phyloP scores from a whole-genome alignment of 1,140 invertebrate genomes.

The Calliopsis andreniformis region DNA sequence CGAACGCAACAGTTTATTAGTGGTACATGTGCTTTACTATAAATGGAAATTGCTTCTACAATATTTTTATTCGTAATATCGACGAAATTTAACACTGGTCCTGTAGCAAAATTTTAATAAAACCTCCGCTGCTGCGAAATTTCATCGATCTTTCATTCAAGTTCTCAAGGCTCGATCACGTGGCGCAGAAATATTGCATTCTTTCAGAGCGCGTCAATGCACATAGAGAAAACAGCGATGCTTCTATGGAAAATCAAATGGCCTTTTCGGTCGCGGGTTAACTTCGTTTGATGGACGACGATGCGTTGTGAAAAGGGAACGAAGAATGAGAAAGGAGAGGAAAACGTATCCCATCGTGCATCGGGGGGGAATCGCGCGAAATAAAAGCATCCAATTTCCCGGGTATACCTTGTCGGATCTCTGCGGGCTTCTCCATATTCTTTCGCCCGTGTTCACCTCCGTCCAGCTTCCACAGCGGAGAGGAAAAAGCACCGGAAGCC shows the following conservation, averaged over 20 bases:
- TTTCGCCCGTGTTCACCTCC: neutral
- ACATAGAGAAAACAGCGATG: constrained; percentile 4
- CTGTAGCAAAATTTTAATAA: too few relatives aligned
- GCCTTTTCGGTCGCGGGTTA: constrained; percentile 46
- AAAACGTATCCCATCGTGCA: constrained; percentile 26
- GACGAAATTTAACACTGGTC: too few relatives aligned
- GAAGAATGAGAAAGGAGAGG: neutral
- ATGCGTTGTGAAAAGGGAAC: constrained; percentile 13
- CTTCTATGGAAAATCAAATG: constrained; percentile 42
- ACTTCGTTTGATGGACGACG: constrained; percentile 42
- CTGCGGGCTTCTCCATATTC: neutral
- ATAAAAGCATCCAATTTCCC: constrained; percentile 67
- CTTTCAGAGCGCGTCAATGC: constrained; percentile 1
- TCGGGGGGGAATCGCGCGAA: constrained; percentile 59
- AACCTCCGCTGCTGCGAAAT: too few relatives aligned
- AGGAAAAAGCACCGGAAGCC: constrained; percentile 22
- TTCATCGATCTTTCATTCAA: too few relatives aligned
- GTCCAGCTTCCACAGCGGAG: neutral
- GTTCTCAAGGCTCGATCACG: neutral
- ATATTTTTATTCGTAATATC: too few relatives aligned
- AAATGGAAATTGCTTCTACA: too few relatives aligned
- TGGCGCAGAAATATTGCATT: constrained; percentile 20
- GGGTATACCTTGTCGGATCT: constrained; percentile 50
- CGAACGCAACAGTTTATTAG: too few relatives aligned
- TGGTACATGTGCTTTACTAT: too few relatives aligned